Evolutionary conservation across 2,888 invertebrate genomes (phyloP), one percentile per base, ranked within the genome.

Genomic region (Mesorhabditis sp.): DNA sequence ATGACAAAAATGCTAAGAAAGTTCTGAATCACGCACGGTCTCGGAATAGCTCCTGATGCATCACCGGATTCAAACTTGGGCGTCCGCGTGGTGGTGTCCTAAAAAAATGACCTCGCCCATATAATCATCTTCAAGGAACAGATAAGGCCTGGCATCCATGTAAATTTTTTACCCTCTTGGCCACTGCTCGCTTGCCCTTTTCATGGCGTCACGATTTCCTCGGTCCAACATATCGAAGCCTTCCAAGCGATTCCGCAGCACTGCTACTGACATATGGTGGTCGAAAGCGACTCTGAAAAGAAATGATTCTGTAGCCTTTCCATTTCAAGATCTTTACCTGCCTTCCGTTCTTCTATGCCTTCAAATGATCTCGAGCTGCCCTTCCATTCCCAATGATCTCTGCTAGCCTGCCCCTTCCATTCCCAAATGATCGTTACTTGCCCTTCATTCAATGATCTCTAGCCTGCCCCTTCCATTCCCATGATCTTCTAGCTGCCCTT

Each of bases 371-470:
- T 73, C 50, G 76, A 77, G 6, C 70, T 66, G 45, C 78, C 50
- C 64, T 68, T 76, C 58, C 45, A 62, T 41, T 90, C 89, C 4
- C 72, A 73, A 42, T 82, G 76, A 3, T 71, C 76, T 2, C 72
- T 71, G 3, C 62, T 42, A 15, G 74, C 76, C 43, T 58, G 67
- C 97, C 97, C 98, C 87, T 96, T 92, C 73, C 91, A 90, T 87
- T 97, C 97, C 88, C 92, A 95, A 5, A 97, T 97, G 90, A 97
- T 90, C 83, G 97, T 87, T 28, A 97, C 87, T 78, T 95, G 94
- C 86, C 98, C 98, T 0, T 97, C 97, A 74, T 90, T 91, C 73
- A 98, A 88, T 88, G 96, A 95, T 0, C 97, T 97, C 67, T 97
- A 90, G 1, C 97, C 97, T 65, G 92, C 90, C 45, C 85, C 81